These are phyloP conservation scores for Micropoecilia bifurca DNA, from an alignment of 2,797 vertebrate species.

Conservation along the genomic window DNA sequence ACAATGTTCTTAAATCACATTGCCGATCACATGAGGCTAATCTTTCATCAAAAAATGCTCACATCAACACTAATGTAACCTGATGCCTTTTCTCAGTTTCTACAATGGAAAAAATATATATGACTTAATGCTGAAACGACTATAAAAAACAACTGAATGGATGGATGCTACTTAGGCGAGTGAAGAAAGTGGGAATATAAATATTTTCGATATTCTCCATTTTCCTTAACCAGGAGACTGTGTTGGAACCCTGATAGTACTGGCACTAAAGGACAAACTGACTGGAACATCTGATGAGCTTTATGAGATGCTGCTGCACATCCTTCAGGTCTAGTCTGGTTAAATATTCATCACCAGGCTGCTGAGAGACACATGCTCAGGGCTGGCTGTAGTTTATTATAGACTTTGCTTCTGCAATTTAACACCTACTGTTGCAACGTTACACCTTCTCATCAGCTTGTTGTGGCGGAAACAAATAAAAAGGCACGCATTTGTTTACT, in stretches of 20 bases:
- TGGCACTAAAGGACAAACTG: background rate
- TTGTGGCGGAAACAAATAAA: background rate
- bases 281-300: background rate
- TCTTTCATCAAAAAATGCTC: background rate
- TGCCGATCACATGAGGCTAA: background rate
- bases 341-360: conserved; percentile 65
- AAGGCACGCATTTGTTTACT: background rate
- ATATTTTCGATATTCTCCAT: background rate
- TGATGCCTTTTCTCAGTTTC: background rate
- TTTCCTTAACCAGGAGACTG: background rate
- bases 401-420: conserved; percentile 31
- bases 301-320: background rate
- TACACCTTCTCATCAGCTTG: conserved; percentile 27
- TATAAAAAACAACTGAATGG: background rate
- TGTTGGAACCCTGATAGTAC: background rate
- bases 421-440: conserved; percentile 46
- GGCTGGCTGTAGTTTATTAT: conserved; percentile 28
- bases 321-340: conserved; percentile 16
- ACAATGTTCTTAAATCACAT: background rate
- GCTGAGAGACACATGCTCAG: conserved; percentile 19
- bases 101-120: background rate
- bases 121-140: background rate
- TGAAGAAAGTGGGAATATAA: background rate
- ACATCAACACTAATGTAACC: background rate
- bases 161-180: background rate